Evolutionary conservation across 1,140 invertebrate genomes (phyloP), one percentile per base, ranked within the genome.

Genomic region (Oedothorax gibbosus): DNA sequence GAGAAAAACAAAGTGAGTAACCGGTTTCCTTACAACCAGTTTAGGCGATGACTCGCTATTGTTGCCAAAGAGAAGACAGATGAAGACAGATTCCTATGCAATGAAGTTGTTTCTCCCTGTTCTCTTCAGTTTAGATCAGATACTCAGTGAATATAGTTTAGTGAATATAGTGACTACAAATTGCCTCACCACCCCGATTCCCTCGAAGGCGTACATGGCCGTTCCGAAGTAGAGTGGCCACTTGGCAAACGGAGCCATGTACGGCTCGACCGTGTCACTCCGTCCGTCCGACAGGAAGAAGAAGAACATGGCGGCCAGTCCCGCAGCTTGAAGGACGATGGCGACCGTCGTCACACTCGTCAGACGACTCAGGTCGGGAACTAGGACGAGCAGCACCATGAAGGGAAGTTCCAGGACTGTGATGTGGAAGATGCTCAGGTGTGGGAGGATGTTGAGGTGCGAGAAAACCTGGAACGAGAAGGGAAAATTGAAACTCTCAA

Each of bases 141-240:
- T n/a, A n/a, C n/a, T n/a, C n/a, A 35, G 35, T 35, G 5, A 35
- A 35, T 35, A 35, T 35, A 35, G 1, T 35, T 35, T 35, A 35
- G 5, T 35, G 35, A 65, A 93, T n/a, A n/a, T n/a, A n/a, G n/a
- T n/a, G n/a, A n/a, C n/a, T n/a, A n/a, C n/a, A n/a, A n/a, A n/a
- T n/a, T n/a, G n/a, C 35, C 93, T 92, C 89, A 95, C 94, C 90
- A 95, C 91, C 89, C 94, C 94, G 88, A 97, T 96, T 14, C 96
- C 95, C 92, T 96, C 95, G 91, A 96, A 96, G 9, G 95, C 94
- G 90, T 96, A 97, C 86, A 97, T 94, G 20, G 95, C 95, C 2
- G 95, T 96, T 8, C 96, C 95, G 92, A 97, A 96, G 89, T 94
- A 96, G 0, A 96, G 90, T 0, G 96, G 94, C 75, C 95, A 88